Base-by-base conservation (phyloP, 2,797 vertebrate species). In the Myotis myotis region DNA sequence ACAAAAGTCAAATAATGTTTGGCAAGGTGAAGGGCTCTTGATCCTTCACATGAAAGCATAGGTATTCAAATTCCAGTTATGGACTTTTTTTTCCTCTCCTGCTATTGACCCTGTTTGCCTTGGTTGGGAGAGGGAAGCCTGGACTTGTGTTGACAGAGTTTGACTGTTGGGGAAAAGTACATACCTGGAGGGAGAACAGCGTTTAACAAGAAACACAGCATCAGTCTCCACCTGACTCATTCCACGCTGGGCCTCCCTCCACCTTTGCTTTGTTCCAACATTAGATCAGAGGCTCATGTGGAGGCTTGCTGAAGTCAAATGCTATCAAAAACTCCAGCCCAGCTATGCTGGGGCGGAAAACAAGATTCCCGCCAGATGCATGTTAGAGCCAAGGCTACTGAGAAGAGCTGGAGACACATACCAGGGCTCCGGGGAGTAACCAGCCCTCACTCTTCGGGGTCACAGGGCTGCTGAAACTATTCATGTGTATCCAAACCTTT, bases 1-100 rank as follows among this genome's bases (percentile, higher is more conserved):
- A 96, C 96, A 93, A 92, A 97, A 74, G 66, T 97, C 97, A 98
- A 98, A 97, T 88, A 97, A 94, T 92, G 92, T 98, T 96, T 74
- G 92, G 95, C 87, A 94, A 94, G 30, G 57, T 93, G 53, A 96
- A 97, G 95, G 75, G 94, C 95, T 94, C 95, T 96, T 98, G 98
- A 97, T 97, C 95, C 96, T 95, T 36, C 86, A 74, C 64, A 95
- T 95, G 92, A 97, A 97, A 97, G 95, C 66, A 28, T 28, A 8
- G 87, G 76, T 97, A 97, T 95, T 96, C 88, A 95, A 92, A 97
- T 94, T 93, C 64, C 76, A 72, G 85, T 70, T 66, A 75, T 93
- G 60, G 92, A 89, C 89, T 70, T 38, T 70, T 51, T 95, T 53
- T 62, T 87, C 41, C 64, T 71, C 87, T 79, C 57, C 79, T 93